phyloP scores from a whole-genome alignment of 1,140 invertebrate genomes.

The Himalopsyche phryganea region DNA sequence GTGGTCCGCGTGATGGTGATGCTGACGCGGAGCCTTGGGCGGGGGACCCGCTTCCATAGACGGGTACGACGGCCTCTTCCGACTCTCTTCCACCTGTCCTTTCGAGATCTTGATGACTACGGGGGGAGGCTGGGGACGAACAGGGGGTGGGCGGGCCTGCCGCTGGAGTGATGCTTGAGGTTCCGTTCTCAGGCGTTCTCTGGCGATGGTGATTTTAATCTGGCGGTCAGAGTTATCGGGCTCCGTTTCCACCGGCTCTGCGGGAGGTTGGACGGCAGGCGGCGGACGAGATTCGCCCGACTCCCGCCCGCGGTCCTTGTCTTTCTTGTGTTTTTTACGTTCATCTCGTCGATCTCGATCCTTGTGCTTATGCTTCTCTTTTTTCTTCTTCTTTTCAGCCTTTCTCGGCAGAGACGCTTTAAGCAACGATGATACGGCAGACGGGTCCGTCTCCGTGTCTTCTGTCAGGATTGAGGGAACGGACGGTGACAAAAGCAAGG shows the following conservation, averaged over 20 bases:
- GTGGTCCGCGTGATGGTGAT: background rate
- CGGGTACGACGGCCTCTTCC: constrained; percentile 36
- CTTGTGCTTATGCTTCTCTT: constrained; percentile 54
- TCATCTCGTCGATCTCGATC: constrained; percentile 51
- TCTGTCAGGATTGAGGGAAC: constrained; percentile 39
- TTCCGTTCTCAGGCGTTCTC: constrained; percentile 47
- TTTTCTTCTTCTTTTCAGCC: constrained; percentile 50
- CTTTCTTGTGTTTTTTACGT: constrained; percentile 50
- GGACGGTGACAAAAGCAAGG: constrained; percentile 44
- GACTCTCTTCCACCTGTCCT: constrained; percentile 45
- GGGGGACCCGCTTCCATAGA: constrained; percentile 35
- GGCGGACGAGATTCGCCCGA: constrained; percentile 30
- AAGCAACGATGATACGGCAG: constrained; percentile 46
- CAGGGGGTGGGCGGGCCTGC: background rate
- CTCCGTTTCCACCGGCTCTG: constrained; percentile 6
- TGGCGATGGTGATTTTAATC: constrained; percentile 47
- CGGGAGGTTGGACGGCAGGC: constrained; percentile 11
- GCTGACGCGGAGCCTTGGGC: constrained; percentile 36
- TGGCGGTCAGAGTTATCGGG: constrained; percentile 33
- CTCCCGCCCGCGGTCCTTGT: constrained; percentile 44
- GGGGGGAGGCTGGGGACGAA: constrained; percentile 28
- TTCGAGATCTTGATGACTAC: constrained; percentile 52
- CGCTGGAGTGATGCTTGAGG: constrained; percentile 39
- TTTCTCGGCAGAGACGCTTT: constrained; percentile 43
- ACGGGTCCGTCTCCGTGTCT: constrained; percentile 50